phyloP scores from a whole-genome alignment of 1,140 invertebrate genomes.

The Sinonovacula constricta region DNA sequence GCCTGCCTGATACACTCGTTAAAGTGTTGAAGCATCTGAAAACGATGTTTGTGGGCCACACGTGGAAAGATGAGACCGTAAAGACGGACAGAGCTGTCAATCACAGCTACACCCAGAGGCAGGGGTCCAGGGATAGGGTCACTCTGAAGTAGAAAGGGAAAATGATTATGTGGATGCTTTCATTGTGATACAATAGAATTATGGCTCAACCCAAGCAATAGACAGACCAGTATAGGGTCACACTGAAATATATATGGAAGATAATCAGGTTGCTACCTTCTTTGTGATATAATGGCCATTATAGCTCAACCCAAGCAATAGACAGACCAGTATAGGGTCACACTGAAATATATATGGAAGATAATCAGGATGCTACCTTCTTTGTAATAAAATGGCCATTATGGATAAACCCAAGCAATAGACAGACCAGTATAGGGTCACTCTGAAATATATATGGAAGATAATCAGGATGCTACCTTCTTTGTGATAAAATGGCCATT shows the following conservation, averaged over 20 bases:
- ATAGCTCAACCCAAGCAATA: background rate
- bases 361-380: too few species aligned
- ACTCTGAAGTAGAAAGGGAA: constrained; percentile 63
- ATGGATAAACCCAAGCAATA: too few species aligned
- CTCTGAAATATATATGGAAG: too few species aligned
- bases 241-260: too few species aligned
- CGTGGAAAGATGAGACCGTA: constrained; percentile 97
- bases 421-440: too few species aligned
- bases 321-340: too few species aligned
- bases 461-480: too few species aligned
- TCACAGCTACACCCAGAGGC: constrained; percentile 97
- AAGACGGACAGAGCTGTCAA: constrained; percentile 93
- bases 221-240: too few species aligned
- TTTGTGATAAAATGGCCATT: too few species aligned
- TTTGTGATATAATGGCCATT: background rate
- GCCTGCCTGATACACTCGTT: constrained; percentile 94
- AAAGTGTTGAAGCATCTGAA: constrained; percentile 98
- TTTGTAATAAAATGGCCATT: too few species aligned
- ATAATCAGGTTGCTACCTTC: background rate
- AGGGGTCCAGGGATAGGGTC: constrained; percentile 87
- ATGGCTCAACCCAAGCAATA: background rate
- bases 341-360: too few species aligned
- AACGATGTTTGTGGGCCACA: constrained; percentile 95
- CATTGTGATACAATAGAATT: background rate
- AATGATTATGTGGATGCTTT: background rate